Conservation (phyloP, 37 sponge, comb jelly and placozoan genomes). For the Spongilla lacustris region DNA sequence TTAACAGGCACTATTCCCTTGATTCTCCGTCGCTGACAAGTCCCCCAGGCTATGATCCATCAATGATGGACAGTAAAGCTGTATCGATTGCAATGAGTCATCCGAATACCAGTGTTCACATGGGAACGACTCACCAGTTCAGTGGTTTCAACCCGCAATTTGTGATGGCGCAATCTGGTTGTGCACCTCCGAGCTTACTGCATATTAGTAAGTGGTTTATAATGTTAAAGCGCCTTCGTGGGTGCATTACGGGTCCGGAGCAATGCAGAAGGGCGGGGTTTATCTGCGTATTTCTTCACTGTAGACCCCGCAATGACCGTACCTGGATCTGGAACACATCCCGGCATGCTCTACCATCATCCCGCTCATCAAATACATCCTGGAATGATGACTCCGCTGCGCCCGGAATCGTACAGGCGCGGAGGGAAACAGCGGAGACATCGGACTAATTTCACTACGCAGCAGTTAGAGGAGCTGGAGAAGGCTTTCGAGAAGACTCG, state of each 20-base stretch:
- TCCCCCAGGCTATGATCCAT: conserved; percentile 52
- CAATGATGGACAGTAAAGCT: conserved; percentile 24
- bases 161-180: conserved; percentile 41
- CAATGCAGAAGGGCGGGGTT: not conserved
- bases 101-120: conserved; percentile 11
- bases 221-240: not conserved
- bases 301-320: conserved; percentile 45
- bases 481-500: conserved; percentile 86
- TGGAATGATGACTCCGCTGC: not conserved
- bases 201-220: conserved; percentile 43
- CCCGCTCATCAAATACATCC: conserved; percentile 33
- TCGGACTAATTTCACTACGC: conserved; percentile 88
- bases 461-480: conserved; percentile 91
- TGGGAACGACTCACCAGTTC: conserved; percentile 35
- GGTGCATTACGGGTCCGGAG: too few species aligned
- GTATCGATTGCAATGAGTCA: conserved; percentile 20
- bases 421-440: conserved; percentile 84
- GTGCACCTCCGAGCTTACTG: conserved; percentile 49
- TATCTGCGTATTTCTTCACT: not conserved
- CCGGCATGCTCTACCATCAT: conserved; percentile 45
- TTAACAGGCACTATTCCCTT: conserved; percentile 48
- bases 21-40: conserved; percentile 71
- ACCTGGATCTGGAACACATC: conserved; percentile 21
- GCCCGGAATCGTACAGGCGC: conserved; percentile 55
- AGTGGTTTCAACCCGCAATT: conserved; percentile 39